These are phyloP conservation scores for Calliphora vomitoria DNA, from an alignment of 2,888 invertebrate species.

Conservation along the genomic window DNA sequence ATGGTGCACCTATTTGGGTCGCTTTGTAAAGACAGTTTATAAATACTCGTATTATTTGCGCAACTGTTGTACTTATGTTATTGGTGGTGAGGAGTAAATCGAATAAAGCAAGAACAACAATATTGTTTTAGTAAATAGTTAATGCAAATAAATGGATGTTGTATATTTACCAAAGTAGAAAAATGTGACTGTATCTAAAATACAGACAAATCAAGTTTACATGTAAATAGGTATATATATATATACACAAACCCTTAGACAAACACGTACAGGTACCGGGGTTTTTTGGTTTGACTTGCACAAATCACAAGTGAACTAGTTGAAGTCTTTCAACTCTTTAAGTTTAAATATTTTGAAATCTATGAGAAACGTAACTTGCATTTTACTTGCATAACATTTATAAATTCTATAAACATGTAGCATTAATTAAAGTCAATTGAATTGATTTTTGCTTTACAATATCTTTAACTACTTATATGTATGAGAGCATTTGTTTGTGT, in stretches of 20 bases:
- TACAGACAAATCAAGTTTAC: neutral
- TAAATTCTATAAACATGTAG: neutral
- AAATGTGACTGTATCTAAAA: too few relatives aligned
- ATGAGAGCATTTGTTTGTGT: neutral
- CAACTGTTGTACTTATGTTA: neutral
- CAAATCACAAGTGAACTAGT: too few relatives aligned
- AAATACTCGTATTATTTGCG: too few relatives aligned
- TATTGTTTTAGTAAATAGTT: neutral
- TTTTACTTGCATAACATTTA: neutral
- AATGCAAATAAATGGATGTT: neutral
- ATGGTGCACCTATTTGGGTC: too few relatives aligned
- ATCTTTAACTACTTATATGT: neutral
- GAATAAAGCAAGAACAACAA: neutral
- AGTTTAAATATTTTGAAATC: neutral
- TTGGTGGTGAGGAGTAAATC: neutral
- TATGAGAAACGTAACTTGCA: neutral
- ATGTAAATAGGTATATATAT: too few relatives aligned
- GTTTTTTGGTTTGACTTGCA: too few relatives aligned
- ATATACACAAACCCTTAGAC: too few relatives aligned
- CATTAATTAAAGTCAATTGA: conserved; percentile 1
- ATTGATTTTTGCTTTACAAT: neutral
- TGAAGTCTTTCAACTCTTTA: too few relatives aligned
- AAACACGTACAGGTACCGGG: too few relatives aligned
- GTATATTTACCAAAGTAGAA: neutral
- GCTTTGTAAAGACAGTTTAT: too few relatives aligned